These are phyloP conservation scores for Molossus alvarezi DNA, from an alignment of 2,797 vertebrate species.

Conservation along the genomic window DNA sequence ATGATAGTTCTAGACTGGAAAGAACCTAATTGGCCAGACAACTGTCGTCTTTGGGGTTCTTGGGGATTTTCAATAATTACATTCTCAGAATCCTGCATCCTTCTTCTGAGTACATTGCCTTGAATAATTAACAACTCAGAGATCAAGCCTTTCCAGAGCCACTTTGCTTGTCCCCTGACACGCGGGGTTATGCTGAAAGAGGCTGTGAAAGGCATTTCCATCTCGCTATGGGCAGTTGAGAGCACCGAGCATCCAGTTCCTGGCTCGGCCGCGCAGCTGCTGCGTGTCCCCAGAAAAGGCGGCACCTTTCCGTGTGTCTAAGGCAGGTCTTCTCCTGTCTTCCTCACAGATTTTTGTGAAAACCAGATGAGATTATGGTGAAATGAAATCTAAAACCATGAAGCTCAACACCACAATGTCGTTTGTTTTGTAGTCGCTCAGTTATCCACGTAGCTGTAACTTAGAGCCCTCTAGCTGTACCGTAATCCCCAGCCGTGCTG, in stretches of 20 bases:
- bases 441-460: neutral
- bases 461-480: neutral
- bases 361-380: neutral
- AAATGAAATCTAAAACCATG: constrained; percentile 22
- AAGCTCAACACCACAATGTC: neutral
- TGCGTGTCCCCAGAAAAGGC: neutral
- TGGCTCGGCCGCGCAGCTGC: neutral
- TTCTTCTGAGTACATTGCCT: constrained; percentile 71
- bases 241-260: neutral
- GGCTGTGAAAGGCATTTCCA: neutral
- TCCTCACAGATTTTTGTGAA: constrained; percentile 1
- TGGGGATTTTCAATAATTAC: constrained; percentile 59
- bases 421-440: neutral
- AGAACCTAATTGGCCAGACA: constrained; percentile 48
- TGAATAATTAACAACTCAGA: constrained; percentile 79
- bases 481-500: neutral
- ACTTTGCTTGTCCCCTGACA: constrained; percentile 51
- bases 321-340: neutral
- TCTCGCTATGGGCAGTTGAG: neutral
- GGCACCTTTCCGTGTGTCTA: neutral
- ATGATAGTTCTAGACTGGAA: constrained; percentile 12
- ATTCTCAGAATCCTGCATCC: constrained; percentile 69
- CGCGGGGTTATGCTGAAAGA: constrained; percentile 43
- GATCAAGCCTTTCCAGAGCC: constrained; percentile 51
- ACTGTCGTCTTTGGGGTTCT: constrained; percentile 58